Evolutionary conservation across 2,113 vertebrate species (phyloP), one percentile per base, ranked within the genome.

Genomic region (Bucco capensis): DNA sequence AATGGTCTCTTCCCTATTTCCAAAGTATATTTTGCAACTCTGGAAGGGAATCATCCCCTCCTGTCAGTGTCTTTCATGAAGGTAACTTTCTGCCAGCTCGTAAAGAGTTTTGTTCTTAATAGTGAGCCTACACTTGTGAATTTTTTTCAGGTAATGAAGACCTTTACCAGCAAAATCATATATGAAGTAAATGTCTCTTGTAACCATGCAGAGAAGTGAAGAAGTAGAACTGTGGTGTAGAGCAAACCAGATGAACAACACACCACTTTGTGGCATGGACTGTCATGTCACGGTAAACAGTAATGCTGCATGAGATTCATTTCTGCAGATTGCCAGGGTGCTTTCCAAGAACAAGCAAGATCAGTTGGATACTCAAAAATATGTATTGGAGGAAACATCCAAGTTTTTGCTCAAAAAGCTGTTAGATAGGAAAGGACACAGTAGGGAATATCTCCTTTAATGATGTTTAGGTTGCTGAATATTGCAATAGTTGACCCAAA

Each of bases 401-500:
- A 81, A 64, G 37, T 37, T 88, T 93, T 67, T 81, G 7, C 35
- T 86, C 51, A 71, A 28, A 76, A 77, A 83, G 23, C 27, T 71
- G 60, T 71, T 71, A 54, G 21, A 16, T 64, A 64, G 22, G 33
- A 93, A 94, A 78, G 18, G 22, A 51, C 28, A 49, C 38, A 60
- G 64, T 62, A 51, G 37, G 47, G 23, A 86, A 61, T 92, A 90
- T 75, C 54, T 88, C 14, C 28, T 74, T 81, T 85, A 79, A 65
- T 72, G 57, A 56, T 72, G 61, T 80, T 91, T 79, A 62, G 13
- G 60, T 74, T 86, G 69, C 64, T 92, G 86, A 83, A 92, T 94
- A 90, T 93, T 93, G 69, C 88, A 90, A 56, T 27, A 51, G 47
- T 81, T 93, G 92, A 81, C 76, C 76, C 56, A 28, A 67, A 51